Base-by-base conservation (phyloP, 2,113 vertebrate species). In the Rallus limicola region DNA sequence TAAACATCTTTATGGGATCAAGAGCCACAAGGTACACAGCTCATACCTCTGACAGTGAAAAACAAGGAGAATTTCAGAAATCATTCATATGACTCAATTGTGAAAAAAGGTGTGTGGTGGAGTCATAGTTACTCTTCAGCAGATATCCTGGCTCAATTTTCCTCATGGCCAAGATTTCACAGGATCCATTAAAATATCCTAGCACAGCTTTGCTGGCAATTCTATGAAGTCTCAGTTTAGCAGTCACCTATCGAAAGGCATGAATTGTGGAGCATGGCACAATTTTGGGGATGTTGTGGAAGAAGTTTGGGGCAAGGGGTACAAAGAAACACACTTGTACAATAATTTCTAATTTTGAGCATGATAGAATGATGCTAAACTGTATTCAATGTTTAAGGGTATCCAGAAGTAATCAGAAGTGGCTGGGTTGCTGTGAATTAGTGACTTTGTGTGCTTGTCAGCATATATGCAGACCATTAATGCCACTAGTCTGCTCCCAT, bases 231-330 rank as follows among this genome's bases (percentile, higher is more conserved):
- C 9, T 52, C 63, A 16, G 26, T 78, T 84, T 36, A 63, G n/a
- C 23, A 59, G 29, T 33, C 19, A 28, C 11, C 0, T 46, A 46
- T 50, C 28, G 58, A 25, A 87, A 75, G 11, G 14, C 23, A 7
- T 34, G 44, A 60, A 50, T 10, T 59, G 40, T 85, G 42, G 34
- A 9, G 0, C 52, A 25, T 3, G 0, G 10, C 28, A 28, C 1
- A 2, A 18, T 62, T 90, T 82, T 9, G 46, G 31, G 36, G 38
- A 46, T 6, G 2, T 29, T 65, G 68, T 0, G 0, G 48, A 31
- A 19, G 6, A 77, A 74, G 31, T 28, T 12, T 24, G 19, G 4
- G 6, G 8, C 53, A 3, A 1, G 6, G 8, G 19, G 6, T 23
- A 48, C 21, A 78, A 38, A 71, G 38, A 71, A 7, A 67, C 50